Evolutionary conservation across 2,113 vertebrate genomes (phyloP).

Genomic region (Vombatus ursinus): DNA sequence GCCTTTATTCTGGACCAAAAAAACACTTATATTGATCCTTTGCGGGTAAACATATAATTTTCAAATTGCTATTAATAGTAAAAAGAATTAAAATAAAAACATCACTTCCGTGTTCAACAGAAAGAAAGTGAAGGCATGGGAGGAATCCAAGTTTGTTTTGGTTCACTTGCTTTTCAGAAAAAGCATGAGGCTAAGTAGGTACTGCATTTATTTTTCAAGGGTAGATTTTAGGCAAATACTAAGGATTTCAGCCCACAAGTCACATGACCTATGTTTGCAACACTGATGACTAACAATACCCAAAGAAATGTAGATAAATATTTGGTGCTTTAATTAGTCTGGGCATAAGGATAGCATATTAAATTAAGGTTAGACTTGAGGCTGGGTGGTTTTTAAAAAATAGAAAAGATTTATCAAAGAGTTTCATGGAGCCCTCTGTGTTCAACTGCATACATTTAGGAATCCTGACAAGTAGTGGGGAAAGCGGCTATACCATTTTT

Average conservation of each 20-base stretch:
- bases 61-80: background rate
- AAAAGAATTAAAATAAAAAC: conserved; percentile 38
- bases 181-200: background rate
- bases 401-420: background rate
- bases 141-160: conserved; percentile 6
- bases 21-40: background rate
- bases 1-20: background rate
- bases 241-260: background rate
- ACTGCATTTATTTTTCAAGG: background rate
- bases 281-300: background rate
- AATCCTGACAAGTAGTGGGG: background rate
- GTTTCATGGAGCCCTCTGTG: background rate
- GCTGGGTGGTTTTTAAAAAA: background rate
- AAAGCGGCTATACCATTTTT: background rate
- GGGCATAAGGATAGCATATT: background rate
- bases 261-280: background rate
- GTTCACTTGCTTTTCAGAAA: conserved; percentile 22
- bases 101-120: conserved; percentile 1
- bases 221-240: conserved; percentile 15
- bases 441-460: background rate
- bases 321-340: background rate
- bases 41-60: background rate
- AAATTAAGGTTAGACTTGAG: background rate
- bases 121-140: conserved; percentile 41
- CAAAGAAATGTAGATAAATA: conserved; percentile 18